Percentiles rank a stretch among this genome's conserved stretches.
Evolutionary conservation across 2,113 vertebrate genomes (phyloP).

Genomic region (Poeciliopsis prolifica): DNA sequence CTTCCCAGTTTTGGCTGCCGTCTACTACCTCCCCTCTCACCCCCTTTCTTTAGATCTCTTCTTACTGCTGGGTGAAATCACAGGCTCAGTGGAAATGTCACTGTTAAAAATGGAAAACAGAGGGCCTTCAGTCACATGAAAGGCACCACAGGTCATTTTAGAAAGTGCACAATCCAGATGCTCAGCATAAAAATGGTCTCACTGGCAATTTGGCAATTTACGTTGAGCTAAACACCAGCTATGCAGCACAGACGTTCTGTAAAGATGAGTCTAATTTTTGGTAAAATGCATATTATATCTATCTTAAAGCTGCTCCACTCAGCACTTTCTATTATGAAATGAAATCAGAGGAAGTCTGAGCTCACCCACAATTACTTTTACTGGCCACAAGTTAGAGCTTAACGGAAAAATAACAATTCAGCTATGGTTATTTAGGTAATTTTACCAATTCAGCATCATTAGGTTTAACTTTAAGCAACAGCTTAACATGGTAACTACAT

Average conservation of each 20-base stretch:
- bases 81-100: constrained; percentile 74
- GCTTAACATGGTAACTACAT: neutral
- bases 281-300: neutral
- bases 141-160: constrained; percentile 45
- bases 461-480: neutral
- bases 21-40: constrained; percentile 9
- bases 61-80: constrained; percentile 55
- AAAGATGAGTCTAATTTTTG: neutral
- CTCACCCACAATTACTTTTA: neutral
- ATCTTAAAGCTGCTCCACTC: constrained; percentile 10
- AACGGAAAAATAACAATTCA: neutral
- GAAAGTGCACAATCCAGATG: constrained; percentile 21
- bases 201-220: neutral
- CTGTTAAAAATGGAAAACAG: constrained; percentile 70
- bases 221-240: constrained; percentile 7
- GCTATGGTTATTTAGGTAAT: neutral
- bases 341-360: neutral
- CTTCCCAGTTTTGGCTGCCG: constrained; percentile 5
- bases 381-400: neutral
- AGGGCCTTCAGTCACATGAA: constrained; percentile 63
- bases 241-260: constrained; percentile 7
- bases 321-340: neutral
- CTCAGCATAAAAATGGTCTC: constrained; percentile 21
- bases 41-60: constrained; percentile 53
- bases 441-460: neutral